These are phyloP conservation scores for Drosophila mercatorum DNA, from an alignment of 2,888 invertebrate species.

Conservation along the genomic window DNA sequence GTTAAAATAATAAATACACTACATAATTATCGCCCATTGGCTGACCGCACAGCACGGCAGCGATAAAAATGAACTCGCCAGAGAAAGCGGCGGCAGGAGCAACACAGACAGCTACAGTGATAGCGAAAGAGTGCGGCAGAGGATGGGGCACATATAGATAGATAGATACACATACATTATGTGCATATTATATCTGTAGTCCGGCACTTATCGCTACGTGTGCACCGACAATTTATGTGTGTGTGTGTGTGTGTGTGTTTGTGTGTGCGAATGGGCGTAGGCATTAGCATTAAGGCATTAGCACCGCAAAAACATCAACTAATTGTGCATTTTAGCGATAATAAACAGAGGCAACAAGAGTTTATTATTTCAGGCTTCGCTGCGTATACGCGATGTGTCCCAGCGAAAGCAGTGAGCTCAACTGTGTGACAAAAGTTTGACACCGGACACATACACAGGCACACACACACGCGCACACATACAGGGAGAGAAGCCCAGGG, in stretches of 20 bases:
- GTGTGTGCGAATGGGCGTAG: constrained; percentile 28
- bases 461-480: constrained; percentile 30
- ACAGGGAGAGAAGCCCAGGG: constrained; percentile 6
- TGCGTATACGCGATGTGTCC: constrained; percentile 49
- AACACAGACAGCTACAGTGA: constrained; percentile 6
- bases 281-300: constrained; percentile 70
- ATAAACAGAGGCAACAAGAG: constrained; percentile 69
- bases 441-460: constrained; percentile 23
- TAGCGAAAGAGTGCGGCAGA: neutral
- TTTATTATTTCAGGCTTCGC: constrained; percentile 73
- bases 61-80: constrained; percentile 61
- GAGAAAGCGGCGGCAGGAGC: constrained; percentile 9
- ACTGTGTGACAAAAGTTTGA: constrained; percentile 68
- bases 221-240: constrained; percentile 37
- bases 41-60: constrained; percentile 61
- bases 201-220: constrained; percentile 62
- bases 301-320: constrained; percentile 78
- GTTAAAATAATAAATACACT: constrained; percentile 79
- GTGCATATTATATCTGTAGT: constrained; percentile 36
- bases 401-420: constrained; percentile 17
- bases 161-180: constrained; percentile 20
- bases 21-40: constrained; percentile 77
- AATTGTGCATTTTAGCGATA: constrained; percentile 78
- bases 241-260: constrained; percentile 26
- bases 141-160: neutral